Percentiles rank a stretch among this genome's conserved stretches.
These are phyloP conservation scores for Leptosomus discolor DNA, from an alignment of 2,113 vertebrate species.

Conservation along the genomic window DNA sequence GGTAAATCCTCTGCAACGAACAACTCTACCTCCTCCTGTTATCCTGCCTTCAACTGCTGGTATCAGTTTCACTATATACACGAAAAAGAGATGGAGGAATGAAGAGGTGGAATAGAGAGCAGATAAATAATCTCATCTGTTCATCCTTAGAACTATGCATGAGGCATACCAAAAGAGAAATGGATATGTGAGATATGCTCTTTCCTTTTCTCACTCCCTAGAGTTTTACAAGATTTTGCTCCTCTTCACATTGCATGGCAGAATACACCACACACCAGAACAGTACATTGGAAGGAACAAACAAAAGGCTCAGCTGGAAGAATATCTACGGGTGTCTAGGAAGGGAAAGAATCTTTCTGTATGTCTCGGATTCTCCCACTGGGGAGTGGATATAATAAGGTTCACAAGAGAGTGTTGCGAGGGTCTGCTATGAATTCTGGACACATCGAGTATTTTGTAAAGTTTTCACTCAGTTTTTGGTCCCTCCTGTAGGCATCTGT, in stretches of 20 bases:
- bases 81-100: neutral
- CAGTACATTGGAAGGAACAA: neutral
- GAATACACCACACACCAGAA: neutral
- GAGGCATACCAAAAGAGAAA: neutral
- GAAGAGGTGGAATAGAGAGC: neutral
- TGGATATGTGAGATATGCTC: neutral
- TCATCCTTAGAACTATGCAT: neutral
- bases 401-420: neutral
- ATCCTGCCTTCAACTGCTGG: neutral
- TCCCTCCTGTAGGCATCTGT: neutral
- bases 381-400: neutral
- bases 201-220: neutral
- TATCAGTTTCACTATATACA: neutral
- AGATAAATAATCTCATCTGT: neutral
- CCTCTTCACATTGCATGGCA: neutral
- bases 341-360: neutral
- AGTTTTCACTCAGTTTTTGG: neutral
- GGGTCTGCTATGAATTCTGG: neutral
- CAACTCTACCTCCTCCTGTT: slow-evolving; percentile 21
- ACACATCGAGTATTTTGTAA: neutral
- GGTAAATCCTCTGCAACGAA: slow-evolving; percentile 2
- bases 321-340: neutral
- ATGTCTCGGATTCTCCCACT: neutral
- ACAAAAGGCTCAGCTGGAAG: neutral
- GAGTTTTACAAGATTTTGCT: slow-evolving; percentile 9